Percentiles rank a stretch among this genome's conserved stretches.
Conservation (phyloP, 2,113 vertebrate genomes). For the Mugil cephalus region DNA sequence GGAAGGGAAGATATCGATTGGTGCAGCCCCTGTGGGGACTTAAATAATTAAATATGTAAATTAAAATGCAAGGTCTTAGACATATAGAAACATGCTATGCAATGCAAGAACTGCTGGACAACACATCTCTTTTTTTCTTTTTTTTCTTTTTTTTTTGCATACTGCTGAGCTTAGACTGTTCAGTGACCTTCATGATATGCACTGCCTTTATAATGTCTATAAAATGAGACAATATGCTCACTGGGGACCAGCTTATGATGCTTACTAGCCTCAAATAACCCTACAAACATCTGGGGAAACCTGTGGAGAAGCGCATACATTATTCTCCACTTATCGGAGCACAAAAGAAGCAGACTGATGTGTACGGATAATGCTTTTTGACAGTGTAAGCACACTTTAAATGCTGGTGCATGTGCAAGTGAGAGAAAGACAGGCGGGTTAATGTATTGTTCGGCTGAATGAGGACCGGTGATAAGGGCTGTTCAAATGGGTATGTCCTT, state of each 20-base stretch:
- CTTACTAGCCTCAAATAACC: slow-evolving; percentile 6
- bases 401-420: slow-evolving; percentile 17
- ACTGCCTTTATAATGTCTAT: slow-evolving; percentile 26
- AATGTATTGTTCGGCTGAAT: slow-evolving; percentile 34
- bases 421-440: slow-evolving; percentile 41
- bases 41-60: slow-evolving; percentile 9
- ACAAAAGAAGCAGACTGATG: slow-evolving; percentile 21
- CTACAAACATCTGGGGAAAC: slow-evolving; percentile 18
- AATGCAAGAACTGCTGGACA: background rate
- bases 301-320: slow-evolving; percentile 1
- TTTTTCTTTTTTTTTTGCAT: slow-evolving; percentile 11
- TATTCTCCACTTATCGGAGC: slow-evolving; percentile 9
- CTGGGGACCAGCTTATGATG: slow-evolving; percentile 39
- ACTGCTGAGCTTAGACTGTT: background rate
- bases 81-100: background rate
- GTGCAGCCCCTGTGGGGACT: no score
- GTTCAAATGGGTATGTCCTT: slow-evolving; percentile 34
- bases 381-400: slow-evolving; percentile 22
- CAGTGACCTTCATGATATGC: slow-evolving; percentile 40
- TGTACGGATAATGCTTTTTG: slow-evolving; percentile 17
- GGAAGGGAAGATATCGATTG: no score
- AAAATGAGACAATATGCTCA: slow-evolving; percentile 32
- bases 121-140: no score
- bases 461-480: slow-evolving; percentile 55
- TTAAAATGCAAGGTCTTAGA: slow-evolving; percentile 12